Conservation (phyloP, 1,140 invertebrate genomes). For the Bombus balteatus region DNA sequence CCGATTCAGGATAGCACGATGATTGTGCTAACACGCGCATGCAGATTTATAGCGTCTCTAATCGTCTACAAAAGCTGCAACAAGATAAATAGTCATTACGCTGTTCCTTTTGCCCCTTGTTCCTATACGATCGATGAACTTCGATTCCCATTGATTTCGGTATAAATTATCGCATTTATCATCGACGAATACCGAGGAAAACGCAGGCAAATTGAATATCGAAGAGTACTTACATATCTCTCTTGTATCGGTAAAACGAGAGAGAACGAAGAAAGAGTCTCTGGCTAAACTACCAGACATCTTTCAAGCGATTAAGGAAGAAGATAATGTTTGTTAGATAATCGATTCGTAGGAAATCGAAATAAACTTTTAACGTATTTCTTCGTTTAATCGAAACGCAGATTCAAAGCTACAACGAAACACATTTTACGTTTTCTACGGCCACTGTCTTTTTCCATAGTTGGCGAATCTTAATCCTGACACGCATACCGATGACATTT, state of each 20-base stretch:
- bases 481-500: too few relatives aligned
- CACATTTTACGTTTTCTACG: too few relatives aligned
- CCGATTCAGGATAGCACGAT: slow-evolving; percentile 15
- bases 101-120: neutral
- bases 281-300: neutral
- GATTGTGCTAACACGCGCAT: slow-evolving; percentile 23
- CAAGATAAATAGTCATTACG: slow-evolving; percentile 25
- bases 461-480: too few relatives aligned
- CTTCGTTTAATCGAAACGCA: neutral
- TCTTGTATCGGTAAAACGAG: neutral
- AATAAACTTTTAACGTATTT: neutral
- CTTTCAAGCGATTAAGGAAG: neutral
- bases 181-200: neutral
- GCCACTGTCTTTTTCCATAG: too few relatives aligned
- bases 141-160: neutral
- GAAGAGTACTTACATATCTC: rapidly evolving
- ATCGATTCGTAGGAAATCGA: neutral
- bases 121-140: neutral
- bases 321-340: too few relatives aligned
- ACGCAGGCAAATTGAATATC: neutral
- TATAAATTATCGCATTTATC: neutral
- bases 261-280: neutral
- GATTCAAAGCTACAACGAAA: too few relatives aligned
- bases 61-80: slow-evolving; percentile 12
- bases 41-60: slow-evolving; percentile 18